These are phyloP conservation scores for Eclectus roratus DNA, from an alignment of 2,113 vertebrate species.

Conservation along the genomic window DNA sequence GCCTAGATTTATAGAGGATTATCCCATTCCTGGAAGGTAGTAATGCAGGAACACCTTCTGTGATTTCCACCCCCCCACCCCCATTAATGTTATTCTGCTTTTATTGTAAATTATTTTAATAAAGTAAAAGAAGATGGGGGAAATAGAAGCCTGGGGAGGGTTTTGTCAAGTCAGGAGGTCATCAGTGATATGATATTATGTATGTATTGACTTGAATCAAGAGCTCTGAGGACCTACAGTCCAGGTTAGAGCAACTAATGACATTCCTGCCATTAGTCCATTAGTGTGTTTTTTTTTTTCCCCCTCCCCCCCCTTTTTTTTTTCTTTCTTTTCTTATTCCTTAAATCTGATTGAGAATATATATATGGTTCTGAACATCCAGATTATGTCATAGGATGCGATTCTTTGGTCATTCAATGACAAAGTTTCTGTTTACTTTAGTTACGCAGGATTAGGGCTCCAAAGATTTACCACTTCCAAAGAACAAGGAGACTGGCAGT, in stretches of 20 bases:
- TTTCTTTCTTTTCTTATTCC: neutral
- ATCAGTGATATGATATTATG: rapidly evolving
- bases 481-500: neutral
- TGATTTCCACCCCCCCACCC: neutral
- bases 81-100: neutral
- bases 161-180: neutral
- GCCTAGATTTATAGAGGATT: neutral
- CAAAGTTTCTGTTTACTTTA: neutral
- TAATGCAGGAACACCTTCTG: neutral
- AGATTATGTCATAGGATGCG: neutral
- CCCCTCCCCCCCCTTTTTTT: neutral
- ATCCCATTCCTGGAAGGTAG: neutral
- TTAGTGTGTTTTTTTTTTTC: neutral
- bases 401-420: neutral
- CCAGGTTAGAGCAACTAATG: neutral
- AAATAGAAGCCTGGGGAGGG: neutral
- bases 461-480: neutral
- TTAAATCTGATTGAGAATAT: neutral
- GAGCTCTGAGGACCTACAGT: neutral
- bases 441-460: neutral
- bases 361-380: neutral
- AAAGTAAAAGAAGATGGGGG: neutral
- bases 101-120: neutral
- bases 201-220: neutral
- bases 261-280: neutral